These are phyloP conservation scores for Danio jaintianensis DNA, from an alignment of 2,797 vertebrate genomes.

Conservation along the genomic window DNA sequence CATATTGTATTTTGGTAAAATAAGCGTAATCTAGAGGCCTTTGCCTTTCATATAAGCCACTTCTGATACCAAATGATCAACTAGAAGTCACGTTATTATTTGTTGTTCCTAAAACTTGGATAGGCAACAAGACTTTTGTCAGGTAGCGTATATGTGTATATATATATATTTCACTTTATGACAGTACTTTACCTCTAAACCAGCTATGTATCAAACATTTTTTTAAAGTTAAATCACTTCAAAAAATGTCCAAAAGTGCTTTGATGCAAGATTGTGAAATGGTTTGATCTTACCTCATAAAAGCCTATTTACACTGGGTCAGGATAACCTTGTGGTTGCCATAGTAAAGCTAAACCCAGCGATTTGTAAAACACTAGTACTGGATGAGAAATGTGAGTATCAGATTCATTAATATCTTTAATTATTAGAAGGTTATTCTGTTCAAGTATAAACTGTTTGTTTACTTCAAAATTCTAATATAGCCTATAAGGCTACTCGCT, in stretches of 20 bases:
- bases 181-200: background rate
- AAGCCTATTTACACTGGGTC: constrained; percentile 60
- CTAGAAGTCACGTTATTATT: no score
- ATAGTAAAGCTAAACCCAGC: constrained; percentile 63
- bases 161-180: background rate
- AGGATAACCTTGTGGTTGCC: constrained; percentile 70
- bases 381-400: constrained; percentile 58
- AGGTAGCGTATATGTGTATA: no score
- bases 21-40: no score
- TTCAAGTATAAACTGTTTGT: background rate
- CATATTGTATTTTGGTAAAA: no score
- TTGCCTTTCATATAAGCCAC: no score
- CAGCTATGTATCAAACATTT: background rate
- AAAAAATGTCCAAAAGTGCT: background rate
- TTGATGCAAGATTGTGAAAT: constrained; percentile 56
- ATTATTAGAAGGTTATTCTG: background rate
- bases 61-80: no score
- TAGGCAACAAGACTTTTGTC: no score
- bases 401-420: background rate
- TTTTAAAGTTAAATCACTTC: background rate
- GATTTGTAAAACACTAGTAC: constrained; percentile 63
- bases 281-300: constrained; percentile 35
- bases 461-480: background rate
- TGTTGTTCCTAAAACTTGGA: no score
- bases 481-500: background rate